Conservation (phyloP, 2,113 vertebrate species). For the Pheucticus melanocephalus region DNA sequence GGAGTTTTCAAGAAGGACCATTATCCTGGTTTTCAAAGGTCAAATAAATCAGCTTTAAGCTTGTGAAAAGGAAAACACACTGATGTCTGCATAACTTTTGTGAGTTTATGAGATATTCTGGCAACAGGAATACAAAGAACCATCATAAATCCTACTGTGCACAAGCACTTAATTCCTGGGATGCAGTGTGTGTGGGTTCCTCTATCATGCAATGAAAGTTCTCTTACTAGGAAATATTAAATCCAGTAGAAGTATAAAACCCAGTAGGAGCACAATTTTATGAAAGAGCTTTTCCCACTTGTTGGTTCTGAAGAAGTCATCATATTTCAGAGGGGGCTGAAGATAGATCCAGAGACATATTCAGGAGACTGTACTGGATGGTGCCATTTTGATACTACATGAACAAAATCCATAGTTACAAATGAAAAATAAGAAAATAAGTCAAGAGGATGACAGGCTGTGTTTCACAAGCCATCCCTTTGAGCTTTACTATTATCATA, state of each 20-base stretch:
- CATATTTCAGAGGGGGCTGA: background rate
- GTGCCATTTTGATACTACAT: background rate
- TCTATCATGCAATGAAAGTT: background rate
- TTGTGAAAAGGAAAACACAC: slow-evolving; percentile 71
- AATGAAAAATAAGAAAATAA: slow-evolving; percentile 19
- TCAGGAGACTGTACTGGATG: background rate
- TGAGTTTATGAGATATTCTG: slow-evolving; percentile 75
- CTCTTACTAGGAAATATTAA: slow-evolving; percentile 56
- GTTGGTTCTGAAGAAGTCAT: background rate
- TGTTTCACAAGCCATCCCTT: background rate
- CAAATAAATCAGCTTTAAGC: slow-evolving; percentile 74
- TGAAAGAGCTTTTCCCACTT: background rate
- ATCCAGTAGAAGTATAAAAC: slow-evolving; percentile 17
- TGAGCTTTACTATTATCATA: background rate
- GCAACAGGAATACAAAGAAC: slow-evolving; percentile 49
- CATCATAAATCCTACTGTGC: slow-evolving; percentile 61
- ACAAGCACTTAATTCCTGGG: slow-evolving; percentile 30
- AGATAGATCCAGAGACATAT: background rate
- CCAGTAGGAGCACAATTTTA: background rate
- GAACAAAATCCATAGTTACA: background rate
- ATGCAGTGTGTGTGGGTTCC: background rate
- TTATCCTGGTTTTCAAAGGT: slow-evolving; percentile 68
- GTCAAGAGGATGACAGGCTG: background rate
- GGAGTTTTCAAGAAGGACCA: slow-evolving; percentile 62
- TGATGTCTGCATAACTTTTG: slow-evolving; percentile 53